These are phyloP conservation scores for Austrolebias charrua DNA, from an alignment of 2,797 vertebrate genomes.

Conservation along the genomic window DNA sequence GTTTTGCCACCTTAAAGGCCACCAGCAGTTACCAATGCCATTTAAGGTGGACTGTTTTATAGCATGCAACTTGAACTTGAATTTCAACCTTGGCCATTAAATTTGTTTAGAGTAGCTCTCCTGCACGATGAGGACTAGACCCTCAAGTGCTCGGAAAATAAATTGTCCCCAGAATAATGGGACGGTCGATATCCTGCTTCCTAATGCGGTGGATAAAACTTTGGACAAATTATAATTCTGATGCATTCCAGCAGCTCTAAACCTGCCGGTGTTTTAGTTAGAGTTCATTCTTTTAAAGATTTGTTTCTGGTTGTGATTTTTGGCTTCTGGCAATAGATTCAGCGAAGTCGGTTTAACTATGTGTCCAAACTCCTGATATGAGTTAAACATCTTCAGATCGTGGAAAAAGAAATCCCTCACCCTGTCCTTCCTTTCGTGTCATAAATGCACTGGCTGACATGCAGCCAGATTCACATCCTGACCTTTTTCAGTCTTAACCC, in stretches of 20 bases:
- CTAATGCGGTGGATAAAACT: too few relatives aligned
- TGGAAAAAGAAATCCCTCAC: background rate
- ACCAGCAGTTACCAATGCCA: too few relatives aligned
- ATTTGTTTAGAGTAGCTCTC: too few relatives aligned
- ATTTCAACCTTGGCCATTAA: too few relatives aligned
- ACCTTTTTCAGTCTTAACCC: conserved; percentile 39
- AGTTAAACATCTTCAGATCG: background rate
- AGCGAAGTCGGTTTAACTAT: background rate
- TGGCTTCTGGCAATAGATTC: background rate
- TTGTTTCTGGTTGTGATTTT: background rate
- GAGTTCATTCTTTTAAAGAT: background rate
- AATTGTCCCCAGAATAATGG: too few relatives aligned
- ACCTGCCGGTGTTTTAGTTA: background rate
- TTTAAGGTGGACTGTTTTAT: too few relatives aligned
- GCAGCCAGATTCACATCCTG: conserved; percentile 8
- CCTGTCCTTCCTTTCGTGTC: conserved; percentile 1
- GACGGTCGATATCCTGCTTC: too few relatives aligned
- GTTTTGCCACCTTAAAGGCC: too few relatives aligned
- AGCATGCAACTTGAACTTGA: too few relatives aligned
- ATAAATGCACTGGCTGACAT: background rate
- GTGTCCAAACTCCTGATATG: background rate
- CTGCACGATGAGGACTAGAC: too few relatives aligned
- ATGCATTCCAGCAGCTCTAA: background rate
- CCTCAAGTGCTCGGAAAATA: too few relatives aligned
- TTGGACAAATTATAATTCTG: background rate